Base-by-base conservation (phyloP, 2,888 invertebrate species). In the Idaea dimidiata region DNA sequence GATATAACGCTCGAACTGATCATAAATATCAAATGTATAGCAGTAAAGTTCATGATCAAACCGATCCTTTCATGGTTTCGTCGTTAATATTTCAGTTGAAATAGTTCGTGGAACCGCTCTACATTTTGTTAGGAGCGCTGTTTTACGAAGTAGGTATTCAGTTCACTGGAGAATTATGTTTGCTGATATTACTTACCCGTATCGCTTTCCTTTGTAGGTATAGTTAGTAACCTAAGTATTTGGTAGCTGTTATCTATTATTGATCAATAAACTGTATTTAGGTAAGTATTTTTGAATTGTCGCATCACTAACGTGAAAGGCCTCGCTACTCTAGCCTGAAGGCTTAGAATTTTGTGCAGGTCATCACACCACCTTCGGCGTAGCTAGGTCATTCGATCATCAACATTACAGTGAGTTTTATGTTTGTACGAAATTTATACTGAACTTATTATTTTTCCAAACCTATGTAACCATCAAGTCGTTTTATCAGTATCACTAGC, bases 41-140 rank as follows among this genome's bases (percentile, higher is more conserved):
- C 43, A 43, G 43, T 43, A 43, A 43, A 43, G 43, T 43, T 43
- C 43, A 43, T 43, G 43, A 43, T 43, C 43, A 43, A 43, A 43
- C 43, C 10, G 43, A 43, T 43, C 43, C 43, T 43, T 43, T 43
- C 43, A 43, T 43, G 43, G 43, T 43, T 43, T 43, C 43, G 43
- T 43, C 43, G 43, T 43, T 43, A 43, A 43, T 43, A 43, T 43
- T 43, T 43, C 43, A 43, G 43, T 43, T 43, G 43, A 43, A 43
- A 43, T 43, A 43, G 43, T 43, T 43, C 43, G 43, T 43, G 43
- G 43, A 43, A 43, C 43, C 43, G 14, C 43, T 43, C 43, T 43
- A 43, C 43, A 43, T 43, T 43, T 24, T 43, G 8, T 8, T 43
- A 14, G 43, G 10, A 43, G 10, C 43, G 43, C 8, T 43, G 43